Evolutionary conservation across 2,797 vertebrate genomes (phyloP).

Genomic region (Platyrinchus mystaceus): DNA sequence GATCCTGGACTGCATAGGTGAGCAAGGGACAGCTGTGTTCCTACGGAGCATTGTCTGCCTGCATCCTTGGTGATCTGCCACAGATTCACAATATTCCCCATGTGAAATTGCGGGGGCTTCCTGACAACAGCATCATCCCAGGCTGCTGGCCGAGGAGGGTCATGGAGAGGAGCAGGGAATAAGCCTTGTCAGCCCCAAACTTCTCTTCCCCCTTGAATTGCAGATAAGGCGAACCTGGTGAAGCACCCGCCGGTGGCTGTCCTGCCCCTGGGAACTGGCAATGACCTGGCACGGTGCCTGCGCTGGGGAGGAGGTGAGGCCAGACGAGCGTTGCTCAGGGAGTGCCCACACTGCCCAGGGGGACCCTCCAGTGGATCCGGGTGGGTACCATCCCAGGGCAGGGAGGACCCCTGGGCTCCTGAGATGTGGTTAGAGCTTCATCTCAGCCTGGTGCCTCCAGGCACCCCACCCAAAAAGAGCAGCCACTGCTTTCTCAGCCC

Average conservation of each 20-base stretch:
- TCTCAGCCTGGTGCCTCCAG: neutral
- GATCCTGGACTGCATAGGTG: slow-evolving; percentile 97
- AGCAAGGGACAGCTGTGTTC: neutral
- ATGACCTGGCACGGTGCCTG: slow-evolving; percentile 92
- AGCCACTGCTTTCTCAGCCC: neutral
- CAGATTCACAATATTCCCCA: accelerated
- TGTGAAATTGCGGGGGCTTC: accelerated
- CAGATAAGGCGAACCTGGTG: slow-evolving; percentile 88
- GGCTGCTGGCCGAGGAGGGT: neutral
- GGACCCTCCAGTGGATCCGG: accelerated
- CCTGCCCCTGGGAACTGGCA: slow-evolving; percentile 92
- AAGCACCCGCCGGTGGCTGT: slow-evolving; percentile 89
- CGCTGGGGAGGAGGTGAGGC: slow-evolving; percentile 94
- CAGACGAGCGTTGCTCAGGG: accelerated
- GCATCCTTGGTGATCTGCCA: accelerated
- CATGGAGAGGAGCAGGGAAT: neutral
- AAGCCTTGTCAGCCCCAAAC: neutral
- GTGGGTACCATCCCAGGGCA: neutral
- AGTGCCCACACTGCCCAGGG: accelerated
- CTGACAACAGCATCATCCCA: neutral
- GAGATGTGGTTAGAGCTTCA: neutral
- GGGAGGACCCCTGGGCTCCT: neutral
- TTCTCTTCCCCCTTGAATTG: neutral
- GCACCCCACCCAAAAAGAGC: neutral
- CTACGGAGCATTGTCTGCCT: accelerated